Conservation (phyloP, 2,113 vertebrate species). For the Dendrocopos noguchii region DNA sequence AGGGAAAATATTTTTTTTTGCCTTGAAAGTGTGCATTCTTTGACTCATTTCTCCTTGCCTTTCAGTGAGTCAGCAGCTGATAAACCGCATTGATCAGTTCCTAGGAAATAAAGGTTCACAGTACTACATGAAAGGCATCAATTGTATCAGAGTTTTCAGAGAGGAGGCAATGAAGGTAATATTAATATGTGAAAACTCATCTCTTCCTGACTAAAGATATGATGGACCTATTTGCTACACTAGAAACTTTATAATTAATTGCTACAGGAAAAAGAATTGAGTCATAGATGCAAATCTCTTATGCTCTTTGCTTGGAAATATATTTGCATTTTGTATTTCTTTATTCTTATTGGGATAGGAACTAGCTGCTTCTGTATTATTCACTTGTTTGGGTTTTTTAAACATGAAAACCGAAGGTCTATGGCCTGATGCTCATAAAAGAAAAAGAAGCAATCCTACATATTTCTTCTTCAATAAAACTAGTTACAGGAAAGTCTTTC, state of each 20-base stretch:
- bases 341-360: background rate
- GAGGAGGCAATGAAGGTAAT: slow-evolving; percentile 91
- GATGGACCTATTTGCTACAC: background rate
- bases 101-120: slow-evolving; percentile 85
- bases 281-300: background rate
- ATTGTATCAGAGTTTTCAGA: slow-evolving; percentile 89
- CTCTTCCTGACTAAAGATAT: background rate
- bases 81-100: slow-evolving; percentile 88
- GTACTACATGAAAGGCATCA: slow-evolving; percentile 92
- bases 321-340: background rate
- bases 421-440: background rate
- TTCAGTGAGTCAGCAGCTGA: slow-evolving; percentile 90
- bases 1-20: background rate
- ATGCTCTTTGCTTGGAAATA: background rate
- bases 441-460: background rate
- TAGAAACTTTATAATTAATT: background rate
- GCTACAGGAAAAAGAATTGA: background rate
- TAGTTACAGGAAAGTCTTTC: background rate
- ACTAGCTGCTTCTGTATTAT: background rate
- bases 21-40: background rate
- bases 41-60: slow-evolving; percentile 45
- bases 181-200: background rate
- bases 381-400: background rate
- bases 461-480: background rate
- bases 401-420: background rate